A percentile compares a stretch with the other conserved stretches of the same genome.
These are phyloP conservation scores for Astatoreochromis straeleni DNA, from an alignment of 2,113 vertebrate genomes.

Conservation along the genomic window DNA sequence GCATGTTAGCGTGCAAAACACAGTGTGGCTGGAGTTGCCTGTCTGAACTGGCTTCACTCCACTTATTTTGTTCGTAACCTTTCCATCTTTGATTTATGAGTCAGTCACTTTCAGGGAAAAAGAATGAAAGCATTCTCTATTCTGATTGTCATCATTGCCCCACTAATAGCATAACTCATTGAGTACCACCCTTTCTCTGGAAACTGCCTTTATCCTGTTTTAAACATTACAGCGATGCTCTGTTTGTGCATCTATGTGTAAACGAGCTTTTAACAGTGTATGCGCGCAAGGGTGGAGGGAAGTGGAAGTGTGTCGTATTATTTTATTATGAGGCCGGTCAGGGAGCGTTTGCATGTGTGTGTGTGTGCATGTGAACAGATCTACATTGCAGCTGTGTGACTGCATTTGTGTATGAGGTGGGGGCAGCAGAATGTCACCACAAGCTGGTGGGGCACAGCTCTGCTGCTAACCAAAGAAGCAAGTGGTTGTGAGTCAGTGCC, in stretches of 20 bases:
- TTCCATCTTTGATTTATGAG: background rate
- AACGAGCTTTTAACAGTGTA: conserved; percentile 42
- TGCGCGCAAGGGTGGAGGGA: conserved; percentile 36
- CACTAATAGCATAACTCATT: conserved; percentile 40
- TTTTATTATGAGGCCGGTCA: conserved; percentile 39
- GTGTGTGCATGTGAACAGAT: background rate
- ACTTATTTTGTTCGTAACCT: background rate
- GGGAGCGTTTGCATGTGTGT: background rate
- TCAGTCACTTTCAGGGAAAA: background rate
- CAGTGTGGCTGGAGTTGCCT: background rate
- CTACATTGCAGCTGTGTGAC: background rate
- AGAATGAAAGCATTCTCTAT: background rate
- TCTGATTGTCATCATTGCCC: conserved; percentile 51
- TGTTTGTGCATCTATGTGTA: conserved; percentile 49
- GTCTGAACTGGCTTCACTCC: background rate
- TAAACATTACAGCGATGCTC: conserved; percentile 58
- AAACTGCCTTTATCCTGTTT: conserved; percentile 61
- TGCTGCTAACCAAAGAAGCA: conserved; percentile 54
- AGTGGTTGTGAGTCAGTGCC: conserved; percentile 68
- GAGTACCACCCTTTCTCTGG: conserved; percentile 66
- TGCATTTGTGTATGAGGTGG: conserved; percentile 35
- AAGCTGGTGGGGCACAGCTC: conserved; percentile 51
- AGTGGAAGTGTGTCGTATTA: conserved; percentile 39
- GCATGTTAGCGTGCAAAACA: background rate
- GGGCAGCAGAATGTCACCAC: conserved; percentile 52